Evolutionary conservation across 2,797 vertebrate genomes (phyloP).

Genomic region (Falco rusticolus): DNA sequence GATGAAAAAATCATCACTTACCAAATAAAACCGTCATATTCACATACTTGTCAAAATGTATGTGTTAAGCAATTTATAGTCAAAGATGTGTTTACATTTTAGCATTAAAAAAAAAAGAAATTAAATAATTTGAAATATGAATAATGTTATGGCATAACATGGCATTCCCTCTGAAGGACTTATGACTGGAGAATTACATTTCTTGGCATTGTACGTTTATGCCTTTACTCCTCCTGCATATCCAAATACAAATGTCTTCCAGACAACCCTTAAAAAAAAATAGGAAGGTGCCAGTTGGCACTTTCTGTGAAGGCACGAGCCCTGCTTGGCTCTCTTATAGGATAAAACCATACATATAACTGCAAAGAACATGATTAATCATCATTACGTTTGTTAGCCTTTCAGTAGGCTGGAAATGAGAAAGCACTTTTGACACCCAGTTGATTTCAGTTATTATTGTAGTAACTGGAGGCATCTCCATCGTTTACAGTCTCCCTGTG

Average conservation of each 20-base stretch:
- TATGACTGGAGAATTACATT: not conserved
- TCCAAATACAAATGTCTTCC: not conserved
- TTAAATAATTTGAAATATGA: not conserved
- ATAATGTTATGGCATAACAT: not conserved
- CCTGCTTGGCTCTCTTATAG: not conserved
- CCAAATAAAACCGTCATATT: not conserved
- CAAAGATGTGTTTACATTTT: not conserved
- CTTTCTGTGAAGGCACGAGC: conserved; percentile 5
- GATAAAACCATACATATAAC: not conserved
- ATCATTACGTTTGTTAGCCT: not conserved
- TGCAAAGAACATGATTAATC: conserved; percentile 31
- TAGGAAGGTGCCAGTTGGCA: conserved; percentile 19
- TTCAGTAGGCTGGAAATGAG: not conserved
- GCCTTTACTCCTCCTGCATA: conserved; percentile 1
- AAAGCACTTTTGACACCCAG: not conserved
- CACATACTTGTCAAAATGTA: not conserved
- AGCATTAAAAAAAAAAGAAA: not conserved
- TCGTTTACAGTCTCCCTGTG: not conserved
- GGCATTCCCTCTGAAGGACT: not conserved
- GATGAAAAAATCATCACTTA: not conserved
- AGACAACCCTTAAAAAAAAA: not conserved
- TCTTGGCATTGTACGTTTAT: conserved; percentile 4
- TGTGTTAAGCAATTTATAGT: not conserved
- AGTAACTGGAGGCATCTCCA: not conserved
- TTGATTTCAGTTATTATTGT: conserved; percentile 1